phyloP scores from a whole-genome alignment of 1,140 invertebrate species.

The Caenorhabditis elegans region WBcel235 BX284604.4:3750001-3750500 shows the following conservation, averaged over 20 bases:
- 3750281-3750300: background rate
- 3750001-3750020: conserved; percentile 14
- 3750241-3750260: background rate
- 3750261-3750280: background rate
- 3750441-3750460: no score
- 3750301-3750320: no score
- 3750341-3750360: no score
- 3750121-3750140: conserved; percentile 22
- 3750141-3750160: background rate
- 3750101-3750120: background rate
- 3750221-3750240: conserved; percentile 11
- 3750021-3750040: background rate
- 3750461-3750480: no score
- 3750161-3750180: conserved; percentile 1
- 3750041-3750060: conserved; percentile 5
- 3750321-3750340: no score
- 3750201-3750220: conserved; percentile 20
- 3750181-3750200: conserved; percentile 1
- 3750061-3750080: background rate
- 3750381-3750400: no score
- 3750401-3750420: no score
- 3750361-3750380: no score
- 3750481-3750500: no score
- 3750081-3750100: conserved; percentile 21
- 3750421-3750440: no score